phyloP scores from a whole-genome alignment of 23 tunicate species.

The Diplosoma virens region DNA sequence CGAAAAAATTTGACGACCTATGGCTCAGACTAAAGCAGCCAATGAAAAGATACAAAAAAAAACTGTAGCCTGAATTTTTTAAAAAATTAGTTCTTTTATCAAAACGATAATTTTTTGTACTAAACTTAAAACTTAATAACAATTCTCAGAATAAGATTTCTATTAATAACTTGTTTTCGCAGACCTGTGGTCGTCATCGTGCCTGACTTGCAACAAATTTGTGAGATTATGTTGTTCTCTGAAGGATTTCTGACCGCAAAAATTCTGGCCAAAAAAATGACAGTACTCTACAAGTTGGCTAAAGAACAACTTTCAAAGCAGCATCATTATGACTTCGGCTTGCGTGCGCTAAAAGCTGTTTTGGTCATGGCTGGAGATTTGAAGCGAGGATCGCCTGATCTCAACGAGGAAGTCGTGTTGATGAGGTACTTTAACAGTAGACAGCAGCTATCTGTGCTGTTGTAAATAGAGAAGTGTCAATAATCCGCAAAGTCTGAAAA shows the following conservation, averaged over 20 bases:
- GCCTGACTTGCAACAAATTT: constrained; percentile 97
- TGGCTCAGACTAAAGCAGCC: too few species aligned
- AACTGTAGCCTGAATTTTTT: too few species aligned
- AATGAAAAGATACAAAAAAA: too few species aligned
- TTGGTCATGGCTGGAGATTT: constrained; percentile 97
- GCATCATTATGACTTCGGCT: constrained; percentile 98
- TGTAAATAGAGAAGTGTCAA: too few species aligned
- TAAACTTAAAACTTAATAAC: too few species aligned
- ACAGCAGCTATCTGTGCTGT: too few species aligned
- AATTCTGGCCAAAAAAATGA: constrained; percentile 95
- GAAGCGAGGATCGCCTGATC: constrained; percentile 91
- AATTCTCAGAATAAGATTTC: too few species aligned
- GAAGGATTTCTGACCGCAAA: constrained; percentile 97
- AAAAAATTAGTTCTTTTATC: too few species aligned
- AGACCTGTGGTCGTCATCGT: constrained; percentile 99
- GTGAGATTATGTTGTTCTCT: constrained; percentile 98
- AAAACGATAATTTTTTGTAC: too few species aligned
- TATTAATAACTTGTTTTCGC: too few species aligned
- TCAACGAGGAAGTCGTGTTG: constrained; percentile 92
- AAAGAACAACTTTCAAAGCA: constrained; percentile 98
- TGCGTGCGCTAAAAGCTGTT: constrained; percentile 96
- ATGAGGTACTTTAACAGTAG: constrained; percentile 84
- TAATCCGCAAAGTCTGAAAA: too few species aligned
- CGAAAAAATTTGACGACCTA: too few species aligned
- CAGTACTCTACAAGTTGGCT: constrained; percentile 93